Evolutionary conservation across 2,888 invertebrate species (phyloP).

Genomic region (Smittia sp.): DNA sequence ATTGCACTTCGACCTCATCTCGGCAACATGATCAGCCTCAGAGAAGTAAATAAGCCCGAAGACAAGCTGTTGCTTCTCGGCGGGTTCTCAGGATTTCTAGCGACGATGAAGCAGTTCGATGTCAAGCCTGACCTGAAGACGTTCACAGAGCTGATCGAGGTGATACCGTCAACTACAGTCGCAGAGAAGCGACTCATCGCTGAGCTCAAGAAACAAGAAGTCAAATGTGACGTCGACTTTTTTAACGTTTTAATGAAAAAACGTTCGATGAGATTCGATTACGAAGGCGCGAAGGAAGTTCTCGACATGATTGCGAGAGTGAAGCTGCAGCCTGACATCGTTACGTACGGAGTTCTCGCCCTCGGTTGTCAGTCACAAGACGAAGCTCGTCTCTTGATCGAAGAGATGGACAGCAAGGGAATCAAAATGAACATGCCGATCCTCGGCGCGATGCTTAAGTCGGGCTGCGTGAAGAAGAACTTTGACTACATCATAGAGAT

Average conservation of each 20-base stretch:
- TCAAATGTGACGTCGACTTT: slow-evolving; percentile 75
- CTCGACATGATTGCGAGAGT: slow-evolving; percentile 58
- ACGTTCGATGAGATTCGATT: slow-evolving; percentile 67
- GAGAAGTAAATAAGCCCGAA: slow-evolving; percentile 59
- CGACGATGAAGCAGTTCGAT: slow-evolving; percentile 66
- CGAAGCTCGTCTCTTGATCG: slow-evolving; percentile 64
- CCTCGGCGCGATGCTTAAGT: slow-evolving; percentile 67
- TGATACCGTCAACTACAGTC: slow-evolving; percentile 63
- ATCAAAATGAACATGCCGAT: slow-evolving; percentile 72
- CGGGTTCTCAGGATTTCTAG: slow-evolving; percentile 71
- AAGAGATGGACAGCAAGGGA: slow-evolving; percentile 66
- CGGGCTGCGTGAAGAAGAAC: slow-evolving; percentile 60
- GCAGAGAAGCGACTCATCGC: slow-evolving; percentile 69
- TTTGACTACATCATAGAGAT: slow-evolving; percentile 68
- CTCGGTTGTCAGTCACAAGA: slow-evolving; percentile 67
- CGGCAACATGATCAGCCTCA: slow-evolving; percentile 60
- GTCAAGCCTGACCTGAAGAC: slow-evolving; percentile 76
- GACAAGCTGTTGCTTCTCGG: slow-evolving; percentile 77
- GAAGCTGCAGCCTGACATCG: slow-evolving; percentile 65
- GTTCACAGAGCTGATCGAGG: slow-evolving; percentile 71
- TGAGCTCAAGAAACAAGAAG: slow-evolving; percentile 58
- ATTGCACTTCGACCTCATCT: slow-evolving; percentile 61
- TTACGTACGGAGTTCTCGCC: slow-evolving; percentile 84
- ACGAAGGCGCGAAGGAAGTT: slow-evolving; percentile 65
- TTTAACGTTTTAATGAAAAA: slow-evolving; percentile 84